Evolutionary conservation across 2,888 invertebrate species (phyloP), one percentile per base, ranked within the genome.

Genomic region (Reticulitermes lucifugus): DNA sequence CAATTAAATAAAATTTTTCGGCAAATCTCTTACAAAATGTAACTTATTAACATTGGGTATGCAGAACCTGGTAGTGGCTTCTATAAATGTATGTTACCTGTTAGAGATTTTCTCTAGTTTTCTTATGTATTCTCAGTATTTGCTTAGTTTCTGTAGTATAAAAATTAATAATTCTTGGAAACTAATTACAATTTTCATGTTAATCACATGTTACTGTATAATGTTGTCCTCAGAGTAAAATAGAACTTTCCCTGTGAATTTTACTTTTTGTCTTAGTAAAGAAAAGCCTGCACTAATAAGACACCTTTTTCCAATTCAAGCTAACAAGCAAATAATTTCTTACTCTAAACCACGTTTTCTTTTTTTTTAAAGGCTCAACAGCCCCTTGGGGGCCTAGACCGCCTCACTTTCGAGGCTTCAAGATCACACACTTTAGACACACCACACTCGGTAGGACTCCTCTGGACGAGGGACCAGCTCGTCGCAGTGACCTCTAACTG

Each of bases 181-280:
- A 35, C 4, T 2, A 35, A 4, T 35, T 35, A 35, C 35, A 35
- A 35, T 35, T 35, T 35, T 35, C 18, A 60, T 65, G 25, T 65
- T 65, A n/a, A n/a, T 65, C 25, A 9, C 65, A 21, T 41, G 14
- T 73, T 46, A 77, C 10, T 77, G 77, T 77, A 77, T 46, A 77
- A n/a, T 51, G 22, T 77, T 46, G 77, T 51, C 77, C 14, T 41
- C 2, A 12, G 22, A 77, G 51, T 77, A 51, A 77, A 55, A 73
- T 77, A 77, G 46, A 77, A 77, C n/a, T 77, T 77, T 51, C 0
- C 77, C 51, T 46, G 51, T 77, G 21, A 46, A 77, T 77, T 77
- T 77, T 77, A 51, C 2, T 73, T 14, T 18, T 73, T 41, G 35
- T 10, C 18, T 14, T 41, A 10, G 35, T 41, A 22, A 41, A 65